Evolutionary conservation across 2,113 vertebrate species (phyloP).

Genomic region (Tympanuchus pallidicinctus): DNA sequence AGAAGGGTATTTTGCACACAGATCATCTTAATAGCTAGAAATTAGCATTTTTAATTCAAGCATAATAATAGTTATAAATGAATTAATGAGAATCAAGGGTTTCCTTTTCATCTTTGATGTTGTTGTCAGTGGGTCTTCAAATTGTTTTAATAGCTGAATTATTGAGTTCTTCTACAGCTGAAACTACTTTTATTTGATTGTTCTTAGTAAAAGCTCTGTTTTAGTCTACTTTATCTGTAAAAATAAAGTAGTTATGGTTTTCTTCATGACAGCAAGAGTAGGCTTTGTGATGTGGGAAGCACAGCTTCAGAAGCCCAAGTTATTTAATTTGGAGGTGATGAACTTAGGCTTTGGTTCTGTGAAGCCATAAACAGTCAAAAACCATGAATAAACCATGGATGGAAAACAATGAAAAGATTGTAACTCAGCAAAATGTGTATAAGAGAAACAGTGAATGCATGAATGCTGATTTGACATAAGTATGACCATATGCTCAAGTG

Average conservation of each 20-base stretch:
- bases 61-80: background rate
- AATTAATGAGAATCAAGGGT: conserved; percentile 2
- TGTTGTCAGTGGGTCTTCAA: background rate
- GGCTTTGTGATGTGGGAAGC: background rate
- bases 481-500: too few relatives aligned
- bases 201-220: background rate
- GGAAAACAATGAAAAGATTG: background rate
- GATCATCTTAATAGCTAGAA: conserved; percentile 23
- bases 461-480: background rate
- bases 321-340: background rate
- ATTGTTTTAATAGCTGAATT: background rate
- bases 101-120: conserved; percentile 4
- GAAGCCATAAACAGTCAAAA: background rate
- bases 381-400: background rate
- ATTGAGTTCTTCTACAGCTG: background rate
- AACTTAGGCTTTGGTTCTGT: background rate
- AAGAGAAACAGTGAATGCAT: background rate
- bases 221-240: background rate
- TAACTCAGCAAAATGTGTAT: background rate
- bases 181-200: background rate
- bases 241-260: background rate
- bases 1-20: background rate
- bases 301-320: background rate
- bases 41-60: conserved; percentile 45
- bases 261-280: background rate